Percentiles rank a stretch among this genome's conserved stretches.
Conservation (phyloP, 2,113 vertebrate species). For the Oophaga pumilio region DNA sequence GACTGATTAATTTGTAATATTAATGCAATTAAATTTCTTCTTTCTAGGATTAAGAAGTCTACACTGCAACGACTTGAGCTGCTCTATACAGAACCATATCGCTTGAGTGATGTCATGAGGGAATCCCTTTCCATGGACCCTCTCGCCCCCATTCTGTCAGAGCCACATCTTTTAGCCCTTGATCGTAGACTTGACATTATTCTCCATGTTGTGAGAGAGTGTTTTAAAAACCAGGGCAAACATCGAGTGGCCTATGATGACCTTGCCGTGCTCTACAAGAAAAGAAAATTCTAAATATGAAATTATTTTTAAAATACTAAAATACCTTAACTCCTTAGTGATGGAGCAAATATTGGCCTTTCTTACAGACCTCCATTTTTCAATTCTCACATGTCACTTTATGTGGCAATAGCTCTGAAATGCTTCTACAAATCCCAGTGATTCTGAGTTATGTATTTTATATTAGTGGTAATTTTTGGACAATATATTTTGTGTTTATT, state of each 20-base stretch:
- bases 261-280: not conserved
- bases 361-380: no score
- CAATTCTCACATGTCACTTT: no score
- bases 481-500: no score
- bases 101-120: slow-evolving; percentile 71
- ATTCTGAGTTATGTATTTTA: no score
- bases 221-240: slow-evolving; percentile 13
- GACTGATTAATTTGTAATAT: not conserved
- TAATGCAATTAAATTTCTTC: not conserved
- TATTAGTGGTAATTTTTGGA: no score
- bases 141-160: slow-evolving; percentile 72
- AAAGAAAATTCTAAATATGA: not conserved
- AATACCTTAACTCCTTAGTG: not conserved
- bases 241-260: slow-evolving; percentile 48
- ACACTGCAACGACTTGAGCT: slow-evolving; percentile 75
- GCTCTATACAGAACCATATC: slow-evolving; percentile 71
- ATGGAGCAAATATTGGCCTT: no score
- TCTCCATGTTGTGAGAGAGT: slow-evolving; percentile 62
- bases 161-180: slow-evolving; percentile 72
- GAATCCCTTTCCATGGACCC: slow-evolving; percentile 74
- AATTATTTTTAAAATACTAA: not conserved
- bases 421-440: no score
- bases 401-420: no score
- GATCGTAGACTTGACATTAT: slow-evolving; percentile 70
- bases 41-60: slow-evolving; percentile 74